Evolutionary conservation across 2,113 vertebrate genomes (phyloP), one percentile per base, ranked within the genome.

Genomic region (Salvelinus alpinus): DNA sequence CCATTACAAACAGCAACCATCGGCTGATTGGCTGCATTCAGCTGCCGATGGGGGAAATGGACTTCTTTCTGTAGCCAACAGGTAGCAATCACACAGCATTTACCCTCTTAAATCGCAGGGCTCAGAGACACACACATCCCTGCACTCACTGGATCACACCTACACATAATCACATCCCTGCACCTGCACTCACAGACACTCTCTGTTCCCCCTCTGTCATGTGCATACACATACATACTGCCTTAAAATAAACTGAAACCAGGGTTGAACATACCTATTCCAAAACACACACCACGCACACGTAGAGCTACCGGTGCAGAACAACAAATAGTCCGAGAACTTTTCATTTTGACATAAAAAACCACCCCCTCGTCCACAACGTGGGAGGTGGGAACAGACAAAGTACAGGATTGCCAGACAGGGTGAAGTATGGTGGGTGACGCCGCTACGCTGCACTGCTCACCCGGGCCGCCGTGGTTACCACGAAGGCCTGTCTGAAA

Each of bases 1-100:
- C 91, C 80, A 89, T 92, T 90, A 88, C 85, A 88, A 79, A 89
- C 84, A 88, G 91, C 90, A 90, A 75, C 75, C 82, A 60, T 73
- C 69, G 29, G 74, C 86, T 90, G 92, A 93, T 92, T 92, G 90
- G 91, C 83, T 88, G 71, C 82, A 87, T 91, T 93, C 91, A 91
- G 89, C 86, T 78, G 86, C 87, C 87, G 80, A 90, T 91, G 80
- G 88, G 85, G 82, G 87, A 92, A 92, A 93, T 88, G 82, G 86
- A 91, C 90, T 91, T 90, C 82, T 87, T 87, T 89, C 82, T 85
- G 79, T 87, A 69, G 85, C 90, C 83, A 81, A 89, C 90, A 92
- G 91, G 92, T 90, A 91, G 78, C 88, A 92, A 92, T 93, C 91
- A 90, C 84, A 80, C 84, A 44, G 68, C 87, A 84, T 86, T 88